Evolutionary conservation across 2,797 vertebrate genomes (phyloP).

Genomic region (Otus scops): DNA sequence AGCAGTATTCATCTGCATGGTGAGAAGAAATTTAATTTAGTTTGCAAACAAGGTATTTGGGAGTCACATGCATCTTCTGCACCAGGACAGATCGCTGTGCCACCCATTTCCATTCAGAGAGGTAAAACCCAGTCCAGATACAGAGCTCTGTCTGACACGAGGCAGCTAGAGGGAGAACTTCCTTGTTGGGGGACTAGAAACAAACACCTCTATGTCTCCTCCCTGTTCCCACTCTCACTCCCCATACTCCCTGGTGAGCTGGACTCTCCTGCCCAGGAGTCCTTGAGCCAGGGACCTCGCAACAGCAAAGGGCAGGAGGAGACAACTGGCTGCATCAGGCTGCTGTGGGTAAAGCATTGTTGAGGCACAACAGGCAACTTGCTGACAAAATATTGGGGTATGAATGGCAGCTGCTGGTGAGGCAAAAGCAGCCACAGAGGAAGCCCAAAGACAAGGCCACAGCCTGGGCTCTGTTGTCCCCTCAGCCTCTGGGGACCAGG

Average conservation of each 20-base stretch:
- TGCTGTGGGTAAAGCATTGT: not conserved
- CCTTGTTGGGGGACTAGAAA: not conserved
- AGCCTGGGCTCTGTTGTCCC: not conserved
- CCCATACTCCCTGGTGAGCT: not conserved
- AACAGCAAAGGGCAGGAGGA: not conserved
- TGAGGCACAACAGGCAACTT: not conserved
- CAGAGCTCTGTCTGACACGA: not conserved
- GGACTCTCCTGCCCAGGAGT: not conserved
- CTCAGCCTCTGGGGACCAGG: not conserved
- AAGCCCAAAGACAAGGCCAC: not conserved
- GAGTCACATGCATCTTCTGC: not conserved
- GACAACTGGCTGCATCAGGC: not conserved
- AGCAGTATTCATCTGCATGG: not conserved
- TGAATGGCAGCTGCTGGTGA: not conserved
- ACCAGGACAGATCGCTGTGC: not conserved
- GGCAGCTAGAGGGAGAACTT: not conserved
- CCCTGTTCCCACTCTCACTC: not conserved
- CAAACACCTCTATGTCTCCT: not conserved
- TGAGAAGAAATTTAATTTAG: not conserved
- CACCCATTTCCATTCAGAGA: not conserved
- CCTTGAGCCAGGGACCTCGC: rapidly evolving
- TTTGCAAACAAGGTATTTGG: not conserved
- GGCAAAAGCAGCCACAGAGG: not conserved
- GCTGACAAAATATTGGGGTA: not conserved
- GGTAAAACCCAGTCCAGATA: not conserved